Evolutionary conservation across 1,140 invertebrate species (phyloP).

Genomic region (Dreissena polymorpha): DNA sequence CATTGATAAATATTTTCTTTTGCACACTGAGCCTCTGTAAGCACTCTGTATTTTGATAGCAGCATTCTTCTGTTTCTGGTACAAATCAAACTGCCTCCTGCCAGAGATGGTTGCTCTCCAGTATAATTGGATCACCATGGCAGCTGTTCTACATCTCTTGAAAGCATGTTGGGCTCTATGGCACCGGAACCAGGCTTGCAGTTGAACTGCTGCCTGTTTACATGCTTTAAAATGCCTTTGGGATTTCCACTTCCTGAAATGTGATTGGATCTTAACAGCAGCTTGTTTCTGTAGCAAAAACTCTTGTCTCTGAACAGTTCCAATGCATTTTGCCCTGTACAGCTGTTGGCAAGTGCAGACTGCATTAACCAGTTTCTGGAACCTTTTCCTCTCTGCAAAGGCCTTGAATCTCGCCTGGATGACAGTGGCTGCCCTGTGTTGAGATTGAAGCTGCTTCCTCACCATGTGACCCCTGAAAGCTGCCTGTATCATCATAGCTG

Average conservation of each 20-base stretch:
- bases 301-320: neutral
- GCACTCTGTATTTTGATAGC: slow-evolving; percentile 58
- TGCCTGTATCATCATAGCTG: slow-evolving; percentile 56
- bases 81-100: slow-evolving; percentile 21
- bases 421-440: slow-evolving; percentile 26
- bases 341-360: slow-evolving; percentile 36
- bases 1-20: slow-evolving; percentile 44
- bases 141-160: slow-evolving; percentile 19
- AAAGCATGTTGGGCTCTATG: slow-evolving; percentile 25
- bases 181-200: slow-evolving; percentile 53
- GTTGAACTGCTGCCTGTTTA: slow-evolving; percentile 33
- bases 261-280: slow-evolving; percentile 58
- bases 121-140: slow-evolving; percentile 34
- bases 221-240: slow-evolving; percentile 10
- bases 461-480: slow-evolving; percentile 37
- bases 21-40: slow-evolving; percentile 37
- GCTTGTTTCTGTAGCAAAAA: slow-evolving; percentile 48
- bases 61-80: slow-evolving; percentile 42
- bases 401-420: slow-evolving; percentile 51
- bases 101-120: slow-evolving; percentile 32
- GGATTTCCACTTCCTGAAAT: slow-evolving; percentile 17
- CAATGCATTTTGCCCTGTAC: slow-evolving; percentile 23
- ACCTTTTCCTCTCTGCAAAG: slow-evolving; percentile 12
- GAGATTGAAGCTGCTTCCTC: slow-evolving; percentile 9
- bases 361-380: slow-evolving; percentile 32